These are phyloP conservation scores for Pantherophis guttatus DNA, from an alignment of 2,113 vertebrate genomes.

Conservation along the genomic window DNA sequence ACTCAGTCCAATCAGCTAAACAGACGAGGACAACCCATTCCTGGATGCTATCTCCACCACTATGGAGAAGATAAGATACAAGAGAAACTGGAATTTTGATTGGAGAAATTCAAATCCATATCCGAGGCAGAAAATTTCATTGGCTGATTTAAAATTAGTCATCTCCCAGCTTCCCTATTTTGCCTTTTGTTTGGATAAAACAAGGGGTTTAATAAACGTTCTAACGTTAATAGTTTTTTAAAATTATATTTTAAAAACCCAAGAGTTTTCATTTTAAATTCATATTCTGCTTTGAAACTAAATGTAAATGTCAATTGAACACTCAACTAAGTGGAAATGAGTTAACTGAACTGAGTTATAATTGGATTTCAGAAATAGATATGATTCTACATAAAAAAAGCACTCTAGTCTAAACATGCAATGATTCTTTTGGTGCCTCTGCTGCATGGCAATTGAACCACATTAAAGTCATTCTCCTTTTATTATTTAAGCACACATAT, in stretches of 20 bases:
- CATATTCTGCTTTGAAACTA: background rate
- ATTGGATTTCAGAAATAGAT: slow-evolving; percentile 42
- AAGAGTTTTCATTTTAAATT: slow-evolving; percentile 28
- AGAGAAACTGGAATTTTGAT: background rate
- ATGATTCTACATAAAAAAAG: slow-evolving; percentile 31
- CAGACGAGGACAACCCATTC: no score
- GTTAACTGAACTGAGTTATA: background rate
- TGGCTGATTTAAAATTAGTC: background rate
- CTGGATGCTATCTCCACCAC: no score
- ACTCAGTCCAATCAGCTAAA: no score
- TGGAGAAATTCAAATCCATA: background rate
- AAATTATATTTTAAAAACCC: slow-evolving; percentile 4
- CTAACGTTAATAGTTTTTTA: background rate
- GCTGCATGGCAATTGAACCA: background rate
- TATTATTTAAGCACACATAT: background rate
- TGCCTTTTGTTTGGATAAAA: background rate
- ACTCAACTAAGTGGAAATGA: background rate
- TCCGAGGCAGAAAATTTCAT: background rate
- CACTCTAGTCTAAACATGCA: slow-evolving; percentile 46
- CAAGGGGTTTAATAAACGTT: slow-evolving; percentile 5
- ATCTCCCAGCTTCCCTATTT: background rate
- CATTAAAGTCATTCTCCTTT: slow-evolving; percentile 18
- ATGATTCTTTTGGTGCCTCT: slow-evolving; percentile 3
- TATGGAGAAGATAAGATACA: background rate
- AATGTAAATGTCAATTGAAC: background rate